Evolutionary conservation across 2,888 invertebrate species (phyloP).

Genomic region (Tipula lateralis): DNA sequence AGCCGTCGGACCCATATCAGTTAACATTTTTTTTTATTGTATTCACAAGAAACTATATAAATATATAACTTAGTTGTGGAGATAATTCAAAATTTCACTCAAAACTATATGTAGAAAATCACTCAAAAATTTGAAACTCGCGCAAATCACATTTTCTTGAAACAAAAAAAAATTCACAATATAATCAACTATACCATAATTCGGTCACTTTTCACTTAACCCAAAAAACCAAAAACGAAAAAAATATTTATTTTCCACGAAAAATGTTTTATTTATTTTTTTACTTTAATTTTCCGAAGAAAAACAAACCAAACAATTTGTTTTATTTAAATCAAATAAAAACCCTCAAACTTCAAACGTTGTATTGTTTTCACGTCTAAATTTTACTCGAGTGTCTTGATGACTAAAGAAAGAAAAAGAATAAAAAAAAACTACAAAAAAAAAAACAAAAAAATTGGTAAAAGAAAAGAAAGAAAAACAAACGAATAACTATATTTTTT

Average conservation of each 20-base stretch:
- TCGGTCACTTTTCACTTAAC: not conserved
- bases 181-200: not conserved
- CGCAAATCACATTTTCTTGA: slow-evolving; percentile 7
- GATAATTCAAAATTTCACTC: not conserved
- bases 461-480: slow-evolving; percentile 11
- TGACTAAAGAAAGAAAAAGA: slow-evolving; percentile 28
- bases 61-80: not conserved
- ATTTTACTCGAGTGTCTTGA: slow-evolving; percentile 27
- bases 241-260: not conserved
- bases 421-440: slow-evolving; percentile 14
- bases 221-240: too few species aligned
- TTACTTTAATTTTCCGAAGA: not conserved
- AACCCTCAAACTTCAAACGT: not conserved
- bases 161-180: not conserved
- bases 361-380: slow-evolving; percentile 26
- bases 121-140: not conserved
- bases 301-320: not conserved
- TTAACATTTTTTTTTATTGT: slow-evolving; percentile 48
- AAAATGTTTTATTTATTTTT: not conserved
- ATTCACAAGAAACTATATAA: not conserved
- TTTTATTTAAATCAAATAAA: not conserved
- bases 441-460: not conserved
- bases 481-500: not conserved
- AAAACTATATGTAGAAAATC: not conserved
- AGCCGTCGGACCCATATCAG: slow-evolving; percentile 58